Percentiles rank a stretch among this genome's conserved stretches.
Evolutionary conservation across 2,113 vertebrate genomes (phyloP).

Genomic region (Crypturellus undulatus): DNA sequence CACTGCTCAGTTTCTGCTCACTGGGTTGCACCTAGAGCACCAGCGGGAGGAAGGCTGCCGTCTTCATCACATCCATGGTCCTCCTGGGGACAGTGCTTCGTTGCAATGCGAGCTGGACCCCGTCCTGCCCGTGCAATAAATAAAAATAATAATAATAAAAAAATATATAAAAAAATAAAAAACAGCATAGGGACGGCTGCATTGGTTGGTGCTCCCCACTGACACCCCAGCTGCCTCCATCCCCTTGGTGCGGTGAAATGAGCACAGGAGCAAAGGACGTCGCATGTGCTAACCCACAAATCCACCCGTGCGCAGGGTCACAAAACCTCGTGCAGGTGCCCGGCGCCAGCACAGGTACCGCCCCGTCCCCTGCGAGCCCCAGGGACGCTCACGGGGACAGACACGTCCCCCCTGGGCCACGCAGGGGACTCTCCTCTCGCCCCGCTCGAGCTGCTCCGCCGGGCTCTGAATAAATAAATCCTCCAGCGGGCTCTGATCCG

Average conservation of each 20-base stretch:
- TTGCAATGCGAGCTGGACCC: not conserved
- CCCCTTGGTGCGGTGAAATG: not conserved
- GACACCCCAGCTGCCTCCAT: not conserved
- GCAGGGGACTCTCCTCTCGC: not conserved
- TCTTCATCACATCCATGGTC: not conserved
- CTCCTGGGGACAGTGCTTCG: not conserved
- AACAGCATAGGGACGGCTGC: not conserved
- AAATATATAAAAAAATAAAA: not conserved
- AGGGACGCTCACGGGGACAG: not conserved
- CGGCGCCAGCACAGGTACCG: too few species aligned
- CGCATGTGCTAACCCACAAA: not conserved
- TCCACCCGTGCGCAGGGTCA: not conserved
- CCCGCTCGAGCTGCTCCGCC: not conserved
- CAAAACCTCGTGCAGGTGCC: not conserved
- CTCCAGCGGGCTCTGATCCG: fast-evolving
- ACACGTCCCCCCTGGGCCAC: fast-evolving
- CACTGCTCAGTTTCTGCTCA: too few species aligned
- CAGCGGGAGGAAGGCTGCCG: too few species aligned
- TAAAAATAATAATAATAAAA: not conserved
- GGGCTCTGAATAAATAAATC: not conserved
- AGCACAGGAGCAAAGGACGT: not conserved
- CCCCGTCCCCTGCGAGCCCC: not conserved
- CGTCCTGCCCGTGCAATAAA: slow-evolving; percentile 4
- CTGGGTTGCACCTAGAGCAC: too few species aligned
- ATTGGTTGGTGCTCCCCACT: not conserved